Evolutionary conservation across 2,888 invertebrate species (phyloP), one percentile per base, ranked within the genome.

Genomic region (Apamea epomidion): DNA sequence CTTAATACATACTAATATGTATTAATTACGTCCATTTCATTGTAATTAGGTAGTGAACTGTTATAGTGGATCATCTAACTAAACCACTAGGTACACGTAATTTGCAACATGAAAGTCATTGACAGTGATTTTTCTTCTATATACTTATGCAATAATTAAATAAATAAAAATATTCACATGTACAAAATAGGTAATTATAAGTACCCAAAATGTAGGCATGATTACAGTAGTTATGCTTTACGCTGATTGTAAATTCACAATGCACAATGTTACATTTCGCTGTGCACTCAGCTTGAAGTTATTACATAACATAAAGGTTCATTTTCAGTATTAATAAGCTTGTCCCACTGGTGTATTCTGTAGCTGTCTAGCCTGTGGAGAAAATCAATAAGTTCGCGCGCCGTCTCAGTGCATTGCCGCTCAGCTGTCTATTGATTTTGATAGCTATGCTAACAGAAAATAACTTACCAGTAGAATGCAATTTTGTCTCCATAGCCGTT

Each of bases 381-480:
- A 93, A 95, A 96, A 96, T 96, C 96, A 94, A 96, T 96, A 96
- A 91, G 83, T 92, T 93, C 93, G 93, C 95, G 96, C 96, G 94
- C 94, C 93, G 94, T 92, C 95, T 93, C 94, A 91, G 92, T 92
- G 91, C 93, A 93, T 91, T 91, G 87, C 87, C 94, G 94, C 95
- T 93, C 95, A 95, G 95, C 95, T 95, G 94, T 91, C 91, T 94
- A 95, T 95, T 89, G 95, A 95, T 95, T 94, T 90, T 88, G 83
- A 82, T 89, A 89, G 81, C 74, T 89, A 90, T 84, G 82, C 80
- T 74, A 88, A 90, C 84, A 86, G 65, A 83, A 90, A 88, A 88
- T 82, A 77, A 91, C 98, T 98, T 97, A 99, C 99, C 99, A 99
- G 94, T 99, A 99, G 96, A 98, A 99, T 37, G 99, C 99, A 86